Base-by-base conservation (phyloP, 2,888 invertebrate species). In the Rhagophthalmus giganteus region DNA sequence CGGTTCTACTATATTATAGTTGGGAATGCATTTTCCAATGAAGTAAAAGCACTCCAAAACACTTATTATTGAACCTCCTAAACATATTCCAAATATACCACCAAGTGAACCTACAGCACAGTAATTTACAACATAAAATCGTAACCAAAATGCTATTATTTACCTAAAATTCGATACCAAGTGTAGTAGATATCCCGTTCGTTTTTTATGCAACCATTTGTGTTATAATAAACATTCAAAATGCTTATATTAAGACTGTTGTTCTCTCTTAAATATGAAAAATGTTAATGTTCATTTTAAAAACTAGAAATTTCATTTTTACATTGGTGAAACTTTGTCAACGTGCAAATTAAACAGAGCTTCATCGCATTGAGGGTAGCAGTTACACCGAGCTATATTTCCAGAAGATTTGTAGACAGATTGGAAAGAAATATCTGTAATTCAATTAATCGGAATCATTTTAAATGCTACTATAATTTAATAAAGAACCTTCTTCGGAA, bases 31-130 rank as follows among this genome's bases (percentile, higher is more conserved):
- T n/a, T n/a, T n/a, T n/a, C n/a, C n/a, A n/a, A n/a, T n/a, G 40
- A 61, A 69, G 55, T 81, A 83, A 1, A 80, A 8, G 2, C 82
- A 58, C 68, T 84, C 83, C 2, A 83, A 75, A 10, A 83, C 54
- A 59, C 82, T 83, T 41, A 83, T 74, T 15, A 83, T 75, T 0
- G 83, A 83, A 0, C 83, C 84, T 0, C 83, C 83, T 0, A 84
- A 69, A 41, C 83, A 84, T 1, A 84, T 70, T 0, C 83, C 82
- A 46, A 82, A 82, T 25, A 83, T 80, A 1, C 83, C 83, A 1
- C 83, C 83, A 31, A 83, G 78, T 33, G 82, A 80, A 0, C 83
- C 83, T 83, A 70, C n/a, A n/a, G n/a, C n/a, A n/a, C n/a, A 34
- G 69, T 2, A 34, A 2, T n/a, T 32, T 3, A n/a, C 10, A 10